Conservation (phyloP, 2,888 invertebrate species). For the Thereva nobilitata region DNA sequence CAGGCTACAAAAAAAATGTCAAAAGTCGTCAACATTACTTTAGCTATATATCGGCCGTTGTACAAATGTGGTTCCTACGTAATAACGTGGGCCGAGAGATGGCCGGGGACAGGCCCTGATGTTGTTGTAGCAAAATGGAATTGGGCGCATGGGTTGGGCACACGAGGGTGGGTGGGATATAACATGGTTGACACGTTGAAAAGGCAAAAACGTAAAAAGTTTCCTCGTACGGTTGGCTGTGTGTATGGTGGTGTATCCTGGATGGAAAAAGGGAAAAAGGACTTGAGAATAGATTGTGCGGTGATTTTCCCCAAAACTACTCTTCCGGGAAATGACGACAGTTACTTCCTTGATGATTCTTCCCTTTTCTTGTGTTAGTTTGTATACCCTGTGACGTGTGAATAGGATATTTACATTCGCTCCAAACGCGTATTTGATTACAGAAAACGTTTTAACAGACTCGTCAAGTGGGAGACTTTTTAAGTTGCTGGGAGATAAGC, state of each 20-base stretch:
- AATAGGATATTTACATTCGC: conserved; percentile 32
- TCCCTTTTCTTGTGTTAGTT: conserved; percentile 22
- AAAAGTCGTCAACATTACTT: conserved; percentile 33
- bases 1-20: conserved; percentile 23
- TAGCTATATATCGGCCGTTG: conserved; percentile 23
- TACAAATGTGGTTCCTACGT: conserved; percentile 19
- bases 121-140: neutral
- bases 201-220: conserved; percentile 17
- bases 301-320: conserved; percentile 39
- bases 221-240: conserved; percentile 15
- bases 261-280: conserved; percentile 19
- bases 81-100: conserved; percentile 4
- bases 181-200: conserved; percentile 4
- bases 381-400: conserved; percentile 16
- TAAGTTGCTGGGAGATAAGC: conserved; percentile 29
- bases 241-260: conserved; percentile 1
- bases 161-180: too few relatives aligned
- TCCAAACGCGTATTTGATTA: conserved; percentile 33
- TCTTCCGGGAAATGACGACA: conserved; percentile 42
- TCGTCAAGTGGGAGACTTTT: conserved; percentile 31
- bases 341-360: conserved; percentile 40
- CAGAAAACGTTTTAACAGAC: conserved; percentile 30
- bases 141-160: too few relatives aligned
- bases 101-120: neutral
- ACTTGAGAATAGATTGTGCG: conserved; percentile 27